phyloP scores from a whole-genome alignment of 1,140 invertebrate species.

The Venustaconcha ellipsiformis region DNA sequence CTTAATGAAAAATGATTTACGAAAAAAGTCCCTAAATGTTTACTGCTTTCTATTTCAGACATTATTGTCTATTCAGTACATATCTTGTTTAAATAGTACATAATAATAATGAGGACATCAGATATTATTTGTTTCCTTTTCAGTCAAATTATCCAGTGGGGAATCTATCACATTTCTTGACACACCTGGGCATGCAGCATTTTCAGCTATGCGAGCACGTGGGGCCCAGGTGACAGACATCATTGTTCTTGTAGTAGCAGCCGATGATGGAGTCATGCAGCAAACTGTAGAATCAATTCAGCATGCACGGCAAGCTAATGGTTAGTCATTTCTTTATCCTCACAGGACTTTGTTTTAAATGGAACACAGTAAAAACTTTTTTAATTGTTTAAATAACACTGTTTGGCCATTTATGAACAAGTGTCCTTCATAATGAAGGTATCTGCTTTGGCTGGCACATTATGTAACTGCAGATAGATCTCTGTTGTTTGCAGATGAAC shows the following conservation, averaged over 20 bases:
- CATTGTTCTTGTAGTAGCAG: slow-evolving; percentile 96
- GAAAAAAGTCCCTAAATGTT: too few species aligned
- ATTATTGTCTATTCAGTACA: not conserved
- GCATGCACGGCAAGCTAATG: slow-evolving; percentile 66
- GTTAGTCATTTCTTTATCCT: slow-evolving; percentile 26
- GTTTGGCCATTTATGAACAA: too few species aligned
- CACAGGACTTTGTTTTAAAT: too few species aligned
- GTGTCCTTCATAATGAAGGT: too few species aligned
- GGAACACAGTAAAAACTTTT: too few species aligned
- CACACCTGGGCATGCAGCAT: slow-evolving; percentile 99
- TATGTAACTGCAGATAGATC: too few species aligned
- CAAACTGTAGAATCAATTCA: slow-evolving; percentile 84
- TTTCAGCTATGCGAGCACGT: slow-evolving; percentile 89
- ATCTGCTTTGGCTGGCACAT: too few species aligned
- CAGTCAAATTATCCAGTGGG: slow-evolving; percentile 66
- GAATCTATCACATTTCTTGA: slow-evolving; percentile 94
- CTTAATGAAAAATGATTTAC: not conserved
- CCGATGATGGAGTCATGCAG: slow-evolving; percentile 99
- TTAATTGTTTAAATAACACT: too few species aligned
- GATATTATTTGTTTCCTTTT: slow-evolving; percentile 2
- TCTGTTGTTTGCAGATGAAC: too few species aligned
- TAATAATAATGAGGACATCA: too few species aligned
- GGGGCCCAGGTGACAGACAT: slow-evolving; percentile 95
- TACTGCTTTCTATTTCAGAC: not conserved
- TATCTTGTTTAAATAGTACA: not conserved